Conservation (phyloP, 2,113 vertebrate genomes). For the Nannobrachium achirus region DNA sequence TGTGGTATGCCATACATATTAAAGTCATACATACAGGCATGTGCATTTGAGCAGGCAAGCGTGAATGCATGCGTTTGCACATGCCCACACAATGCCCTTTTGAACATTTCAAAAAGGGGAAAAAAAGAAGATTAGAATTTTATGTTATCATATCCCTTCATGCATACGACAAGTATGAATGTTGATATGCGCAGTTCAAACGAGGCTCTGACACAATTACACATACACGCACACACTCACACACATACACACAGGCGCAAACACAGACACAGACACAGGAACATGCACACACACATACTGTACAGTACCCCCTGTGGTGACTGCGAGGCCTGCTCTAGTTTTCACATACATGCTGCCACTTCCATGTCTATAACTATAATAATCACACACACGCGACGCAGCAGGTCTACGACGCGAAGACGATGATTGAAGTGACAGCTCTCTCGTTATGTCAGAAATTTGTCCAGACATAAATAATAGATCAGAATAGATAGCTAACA, state of each 20-base stretch:
- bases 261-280: neutral
- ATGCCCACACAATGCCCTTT: neutral
- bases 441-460: neutral
- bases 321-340: neutral
- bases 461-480: neutral
- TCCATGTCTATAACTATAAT: conserved; percentile 1
- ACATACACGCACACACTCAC: conserved; percentile 9
- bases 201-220: conserved; percentile 6
- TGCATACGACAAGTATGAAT: neutral
- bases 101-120: too few species aligned
- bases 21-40: conserved; percentile 17
- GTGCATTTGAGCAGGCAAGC: neutral
- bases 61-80: neutral
- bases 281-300: neutral
- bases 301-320: neutral
- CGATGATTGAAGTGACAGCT: neutral
- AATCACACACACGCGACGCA: neutral
- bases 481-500: neutral
- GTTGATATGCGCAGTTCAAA: neutral
- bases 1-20: neutral
- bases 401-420: neutral
- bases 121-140: neutral
- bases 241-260: conserved; percentile 4
- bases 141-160: neutral
- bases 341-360: neutral